Evolutionary conservation across 23 tunicate species (phyloP), one percentile per base, ranked within the genome.

Genomic region (Ciona savignyi): DNA sequence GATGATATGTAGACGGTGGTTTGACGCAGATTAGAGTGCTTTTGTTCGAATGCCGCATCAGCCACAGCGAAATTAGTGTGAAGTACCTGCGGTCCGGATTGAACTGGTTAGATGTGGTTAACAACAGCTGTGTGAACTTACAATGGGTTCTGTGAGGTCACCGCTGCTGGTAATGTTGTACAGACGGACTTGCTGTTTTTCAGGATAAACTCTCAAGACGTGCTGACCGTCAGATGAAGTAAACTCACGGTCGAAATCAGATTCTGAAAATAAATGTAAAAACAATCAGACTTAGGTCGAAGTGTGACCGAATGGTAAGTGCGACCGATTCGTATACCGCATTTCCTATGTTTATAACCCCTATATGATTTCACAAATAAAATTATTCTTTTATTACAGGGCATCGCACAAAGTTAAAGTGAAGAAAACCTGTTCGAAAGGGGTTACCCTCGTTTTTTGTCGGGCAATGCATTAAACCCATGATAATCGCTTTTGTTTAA

Each of bases 1-100:
- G 90, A 78, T 33, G 81, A 61, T n/a, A 85, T 31, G 63, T 78
- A 85, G 3, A 70, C 80, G 23, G 73, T 67, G n/a, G 73, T 68
- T 9, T 69, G 32, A 2, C 71, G 71, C 2, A 70, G 51, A 22
- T 51, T 68, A 19, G 62, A 73, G 26, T 51, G 32, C 4, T 67
- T 72, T 42, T 62, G 51, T 34, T 33, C 83, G 31, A 85, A 85
- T 3, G 65, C 60, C 32, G 70, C 79, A 51, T 85, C 83, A 15
- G 79, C 66, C 3, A 78, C 83, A 11, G 25, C 26, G 35, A 85
- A 85, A 75, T 85, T 78, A 11, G 75, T 73, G 67, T 78, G 77
- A 4, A 78, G 33, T 1, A 67, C 75, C 90, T 85, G 48, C 28
- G 15, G 26, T 63, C 26, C 4, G 26, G 15, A 9, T 4, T 63